Evolutionary conservation across 2,797 vertebrate genomes (phyloP).

Genomic region (Chaenodraco wilsoni): DNA sequence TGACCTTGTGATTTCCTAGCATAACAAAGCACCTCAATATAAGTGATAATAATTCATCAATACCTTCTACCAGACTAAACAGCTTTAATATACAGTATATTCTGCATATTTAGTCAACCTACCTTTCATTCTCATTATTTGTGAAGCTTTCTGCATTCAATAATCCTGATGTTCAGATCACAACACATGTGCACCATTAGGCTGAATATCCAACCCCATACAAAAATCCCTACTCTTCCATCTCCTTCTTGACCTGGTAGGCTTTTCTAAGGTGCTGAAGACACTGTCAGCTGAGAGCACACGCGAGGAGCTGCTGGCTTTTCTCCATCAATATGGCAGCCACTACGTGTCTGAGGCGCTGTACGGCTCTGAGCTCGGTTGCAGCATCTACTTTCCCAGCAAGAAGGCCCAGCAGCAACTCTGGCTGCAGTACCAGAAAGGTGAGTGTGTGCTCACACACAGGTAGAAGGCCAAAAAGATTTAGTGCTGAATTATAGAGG

Average conservation of each 20-base stretch:
- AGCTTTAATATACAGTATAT: neutral
- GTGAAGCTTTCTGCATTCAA: neutral
- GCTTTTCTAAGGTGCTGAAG: conserved; percentile 94
- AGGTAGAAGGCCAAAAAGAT: neutral
- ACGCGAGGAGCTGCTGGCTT: conserved; percentile 92
- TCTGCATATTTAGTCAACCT: neutral
- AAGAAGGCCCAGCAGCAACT: conserved; percentile 99
- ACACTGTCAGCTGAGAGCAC: conserved; percentile 92
- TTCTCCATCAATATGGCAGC: conserved; percentile 93
- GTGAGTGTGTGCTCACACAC: conserved; percentile 71
- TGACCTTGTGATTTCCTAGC: neutral
- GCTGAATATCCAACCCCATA: neutral
- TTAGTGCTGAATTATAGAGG: neutral
- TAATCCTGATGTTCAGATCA: neutral
- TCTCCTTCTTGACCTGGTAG: conserved; percentile 71
- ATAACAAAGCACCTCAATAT: neutral
- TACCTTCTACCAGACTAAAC: neutral
- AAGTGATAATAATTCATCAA: too few relatives aligned
- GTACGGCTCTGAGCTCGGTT: conserved; percentile 96
- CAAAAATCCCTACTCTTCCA: conserved; percentile 7
- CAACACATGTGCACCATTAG: neutral
- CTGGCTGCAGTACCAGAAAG: conserved; percentile 99
- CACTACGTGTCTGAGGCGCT: conserved; percentile 96
- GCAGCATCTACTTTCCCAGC: conserved; percentile 96
- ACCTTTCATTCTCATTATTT: neutral